Evolutionary conservation across 64 coral and sea anemone genomes (phyloP).

Genomic region (Dendronephthya gigantea): DNA sequence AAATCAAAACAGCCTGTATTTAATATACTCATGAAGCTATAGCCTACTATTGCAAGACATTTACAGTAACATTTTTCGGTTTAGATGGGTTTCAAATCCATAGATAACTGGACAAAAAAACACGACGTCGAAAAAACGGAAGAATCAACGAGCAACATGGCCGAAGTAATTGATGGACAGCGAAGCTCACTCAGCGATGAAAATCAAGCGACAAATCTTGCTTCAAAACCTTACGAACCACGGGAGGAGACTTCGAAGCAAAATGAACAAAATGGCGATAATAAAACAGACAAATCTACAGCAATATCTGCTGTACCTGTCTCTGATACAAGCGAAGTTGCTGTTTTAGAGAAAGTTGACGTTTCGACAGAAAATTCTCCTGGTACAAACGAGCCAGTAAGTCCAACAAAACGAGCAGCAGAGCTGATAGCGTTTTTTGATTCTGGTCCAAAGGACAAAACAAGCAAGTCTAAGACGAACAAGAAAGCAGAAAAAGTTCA

Average conservation of each 20-base stretch:
- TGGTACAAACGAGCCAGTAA: not conserved
- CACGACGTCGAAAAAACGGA: not conserved
- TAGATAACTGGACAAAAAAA: not conserved
- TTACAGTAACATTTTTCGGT: not conserved
- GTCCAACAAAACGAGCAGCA: not conserved
- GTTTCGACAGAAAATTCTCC: not conserved
- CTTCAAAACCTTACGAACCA: not conserved
- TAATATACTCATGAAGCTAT: no score
- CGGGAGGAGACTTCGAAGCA: not conserved
- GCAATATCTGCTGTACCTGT: not conserved
- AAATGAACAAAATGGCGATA: not conserved
- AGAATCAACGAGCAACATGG: not conserved
- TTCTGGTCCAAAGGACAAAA: not conserved
- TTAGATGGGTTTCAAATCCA: not conserved
- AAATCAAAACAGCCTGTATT: no score
- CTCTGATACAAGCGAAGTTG: no score
- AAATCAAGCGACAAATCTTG: not conserved
- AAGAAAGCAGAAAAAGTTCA: not conserved
- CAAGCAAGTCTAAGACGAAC: not conserved
- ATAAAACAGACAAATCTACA: not conserved
- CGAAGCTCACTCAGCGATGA: not conserved
- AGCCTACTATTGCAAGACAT: no score
- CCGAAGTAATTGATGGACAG: not conserved
- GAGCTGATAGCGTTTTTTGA: conserved; percentile 5
- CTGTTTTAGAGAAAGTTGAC: no score